These are phyloP conservation scores for Pyrrhosoma nymphula DNA, from an alignment of 2,888 invertebrate species.

Conservation along the genomic window DNA sequence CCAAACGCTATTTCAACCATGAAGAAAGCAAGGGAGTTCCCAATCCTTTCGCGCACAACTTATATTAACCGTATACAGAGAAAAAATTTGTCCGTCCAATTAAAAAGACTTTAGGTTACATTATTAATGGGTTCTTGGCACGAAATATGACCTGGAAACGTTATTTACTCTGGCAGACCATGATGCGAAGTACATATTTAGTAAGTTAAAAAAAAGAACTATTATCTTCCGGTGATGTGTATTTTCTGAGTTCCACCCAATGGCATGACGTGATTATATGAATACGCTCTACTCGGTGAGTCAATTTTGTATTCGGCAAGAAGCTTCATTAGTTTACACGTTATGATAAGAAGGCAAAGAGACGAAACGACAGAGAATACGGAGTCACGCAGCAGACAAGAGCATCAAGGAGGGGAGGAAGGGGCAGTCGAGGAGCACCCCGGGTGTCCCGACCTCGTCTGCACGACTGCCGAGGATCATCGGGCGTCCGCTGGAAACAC, in stretches of 20 bases:
- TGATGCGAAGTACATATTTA: background rate
- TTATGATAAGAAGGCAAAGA: constrained; percentile 47
- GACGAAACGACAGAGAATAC: constrained; percentile 60
- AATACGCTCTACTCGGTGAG: background rate
- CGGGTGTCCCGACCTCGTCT: background rate
- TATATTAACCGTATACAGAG: constrained; percentile 20
- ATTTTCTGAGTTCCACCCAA: background rate
- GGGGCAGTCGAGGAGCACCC: background rate
- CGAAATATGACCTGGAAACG: background rate
- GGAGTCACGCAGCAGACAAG: background rate
- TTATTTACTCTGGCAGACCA: background rate
- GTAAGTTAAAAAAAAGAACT: background rate
- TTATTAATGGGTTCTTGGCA: background rate
- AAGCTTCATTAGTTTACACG: constrained; percentile 34
- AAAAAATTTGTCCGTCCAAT: background rate
- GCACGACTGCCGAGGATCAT: background rate
- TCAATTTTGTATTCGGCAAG: constrained; percentile 23
- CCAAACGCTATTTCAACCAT: too few species aligned
- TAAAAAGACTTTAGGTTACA: background rate
- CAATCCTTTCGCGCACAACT: background rate
- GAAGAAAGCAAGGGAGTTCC: too few species aligned
- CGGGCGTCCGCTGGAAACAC: constrained; percentile 29
- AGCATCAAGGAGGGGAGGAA: background rate
- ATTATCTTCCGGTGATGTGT: background rate
- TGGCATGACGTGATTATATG: background rate